These are phyloP conservation scores for Sanderia malayensis DNA, from an alignment of 30 jellyfish, hydroid and myxozoan species.

Conservation along the genomic window DNA sequence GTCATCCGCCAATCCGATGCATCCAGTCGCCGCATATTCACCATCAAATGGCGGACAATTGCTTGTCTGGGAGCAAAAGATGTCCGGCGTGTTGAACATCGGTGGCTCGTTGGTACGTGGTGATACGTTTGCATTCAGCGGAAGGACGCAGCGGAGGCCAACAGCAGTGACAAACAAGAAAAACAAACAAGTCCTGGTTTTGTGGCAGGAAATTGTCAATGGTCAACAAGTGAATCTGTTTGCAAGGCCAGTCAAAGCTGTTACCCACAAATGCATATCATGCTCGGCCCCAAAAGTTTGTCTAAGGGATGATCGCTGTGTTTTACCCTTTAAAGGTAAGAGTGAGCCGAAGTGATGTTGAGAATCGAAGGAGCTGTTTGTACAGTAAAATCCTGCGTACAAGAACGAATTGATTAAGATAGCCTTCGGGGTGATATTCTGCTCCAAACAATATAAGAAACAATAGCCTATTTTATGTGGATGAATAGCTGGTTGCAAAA, in stretches of 20 bases:
- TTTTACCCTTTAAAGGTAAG: slow-evolving; percentile 28
- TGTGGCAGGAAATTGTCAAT: slow-evolving; percentile 52
- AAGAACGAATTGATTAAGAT: no score
- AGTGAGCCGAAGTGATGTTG: no score
- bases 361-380: no score
- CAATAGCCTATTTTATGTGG: no score
- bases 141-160: slow-evolving; percentile 46
- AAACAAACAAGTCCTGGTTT: slow-evolving; percentile 24
- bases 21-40: slow-evolving; percentile 23
- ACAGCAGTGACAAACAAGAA: slow-evolving; percentile 30
- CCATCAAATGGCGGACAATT: slow-evolving; percentile 52
- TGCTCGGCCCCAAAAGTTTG: slow-evolving; percentile 42
- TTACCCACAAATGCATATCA: slow-evolving; percentile 36
- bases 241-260: slow-evolving; percentile 46
- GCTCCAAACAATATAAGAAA: no score
- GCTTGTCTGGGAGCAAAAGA: slow-evolving; percentile 44
- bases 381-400: no score
- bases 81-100: slow-evolving; percentile 24
- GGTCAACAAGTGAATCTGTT: slow-evolving; percentile 44
- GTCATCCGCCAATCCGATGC: slow-evolving; percentile 16
- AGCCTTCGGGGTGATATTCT: no score
- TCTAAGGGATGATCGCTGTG: slow-evolving; percentile 30
- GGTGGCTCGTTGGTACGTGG: slow-evolving; percentile 40
- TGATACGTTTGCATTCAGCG: slow-evolving; percentile 34
- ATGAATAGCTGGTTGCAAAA: no score